Evolutionary conservation across 2,888 invertebrate genomes (phyloP), one percentile per base, ranked within the genome.

Genomic region (Cosmopolites sordidus): DNA sequence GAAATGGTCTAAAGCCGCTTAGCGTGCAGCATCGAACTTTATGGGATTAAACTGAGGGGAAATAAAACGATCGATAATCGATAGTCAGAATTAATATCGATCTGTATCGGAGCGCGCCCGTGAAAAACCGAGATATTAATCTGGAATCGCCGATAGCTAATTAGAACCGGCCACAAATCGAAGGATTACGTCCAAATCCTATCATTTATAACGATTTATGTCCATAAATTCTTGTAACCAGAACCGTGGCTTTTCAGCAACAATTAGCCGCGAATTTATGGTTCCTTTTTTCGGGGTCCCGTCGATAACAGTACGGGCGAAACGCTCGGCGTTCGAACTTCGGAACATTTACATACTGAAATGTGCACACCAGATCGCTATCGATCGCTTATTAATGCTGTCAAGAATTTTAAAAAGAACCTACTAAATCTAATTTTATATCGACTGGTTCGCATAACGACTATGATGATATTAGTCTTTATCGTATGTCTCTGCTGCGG

Each of bases 201-300:
- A 70, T 69, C 70, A 69, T 70, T 69, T 70, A 71, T 69, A 64
- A 69, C 69, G 68, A 69, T 67, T 70, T 69, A 69, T 64, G 62
- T 61, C 61, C 64, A 67, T 70, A 71, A 70, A 70, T 70, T 66
- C 67, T 62, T 62, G 64, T 62, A 65, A 62, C 64, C 64, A 63
- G 63, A 68, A 59, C 62, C 61, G 63, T 66, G 61, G 60, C 66
- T 70, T 72, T 71, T 73, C 72, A 71, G 66, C 70, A 72, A 72
- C 70, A 73, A 73, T 73, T 73, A 73, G 69, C 64, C 62, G 58
- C 56, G 61, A 67, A 73, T 72, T 73, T 73, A 72, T 72, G 64
- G 65, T 12, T 9, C 12, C 33, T 33, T 33, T 33, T 33, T 33
- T 33, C 33, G 33, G 33, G 11, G 33, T 12, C 5, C 33, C 12